Percentiles rank a stretch among this genome's conserved stretches.
phyloP scores from a whole-genome alignment of 2,888 invertebrate genomes.

The Nemotelus nigrinus region DNA sequence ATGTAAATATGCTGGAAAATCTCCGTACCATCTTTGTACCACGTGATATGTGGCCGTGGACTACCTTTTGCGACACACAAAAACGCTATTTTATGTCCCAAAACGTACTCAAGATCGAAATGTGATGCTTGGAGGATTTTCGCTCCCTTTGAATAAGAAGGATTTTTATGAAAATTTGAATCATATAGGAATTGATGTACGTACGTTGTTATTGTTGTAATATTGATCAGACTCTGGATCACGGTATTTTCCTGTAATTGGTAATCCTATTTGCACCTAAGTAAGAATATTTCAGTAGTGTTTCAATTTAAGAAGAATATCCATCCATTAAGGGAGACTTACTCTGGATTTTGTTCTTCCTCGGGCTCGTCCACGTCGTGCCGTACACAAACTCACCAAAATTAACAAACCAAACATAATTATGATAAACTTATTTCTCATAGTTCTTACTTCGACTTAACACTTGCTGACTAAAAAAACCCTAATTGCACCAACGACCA shows the following conservation, averaged over 20 bases:
- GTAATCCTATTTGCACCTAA: conserved; percentile 84
- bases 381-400: conserved; percentile 63
- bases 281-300: background rate
- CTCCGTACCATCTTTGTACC: conserved; percentile 95
- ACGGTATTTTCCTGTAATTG: conserved; percentile 88
- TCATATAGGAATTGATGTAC: conserved; percentile 56
- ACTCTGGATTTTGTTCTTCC: conserved; percentile 81
- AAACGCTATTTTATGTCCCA: conserved; percentile 94
- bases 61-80: conserved; percentile 90
- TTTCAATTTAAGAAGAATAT: background rate
- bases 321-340: conserved; percentile 45
- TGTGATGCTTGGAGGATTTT: conserved; percentile 89
- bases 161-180: conserved; percentile 13
- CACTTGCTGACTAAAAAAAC: background rate
- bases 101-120: conserved; percentile 91
- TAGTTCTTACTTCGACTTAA: conserved; percentile 45
- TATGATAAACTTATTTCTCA: conserved; percentile 59
- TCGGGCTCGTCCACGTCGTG: conserved; percentile 76
- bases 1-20: conserved; percentile 89
- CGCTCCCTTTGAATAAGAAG: conserved; percentile 75
- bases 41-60: conserved; percentile 91
- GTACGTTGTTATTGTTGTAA: conserved; percentile 87
- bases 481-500: conserved; percentile 1
- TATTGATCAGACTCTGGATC: conserved; percentile 92
- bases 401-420: conserved; percentile 62